Evolutionary conservation across 2,113 vertebrate species (phyloP).

Genomic region (Alectura lathami): DNA sequence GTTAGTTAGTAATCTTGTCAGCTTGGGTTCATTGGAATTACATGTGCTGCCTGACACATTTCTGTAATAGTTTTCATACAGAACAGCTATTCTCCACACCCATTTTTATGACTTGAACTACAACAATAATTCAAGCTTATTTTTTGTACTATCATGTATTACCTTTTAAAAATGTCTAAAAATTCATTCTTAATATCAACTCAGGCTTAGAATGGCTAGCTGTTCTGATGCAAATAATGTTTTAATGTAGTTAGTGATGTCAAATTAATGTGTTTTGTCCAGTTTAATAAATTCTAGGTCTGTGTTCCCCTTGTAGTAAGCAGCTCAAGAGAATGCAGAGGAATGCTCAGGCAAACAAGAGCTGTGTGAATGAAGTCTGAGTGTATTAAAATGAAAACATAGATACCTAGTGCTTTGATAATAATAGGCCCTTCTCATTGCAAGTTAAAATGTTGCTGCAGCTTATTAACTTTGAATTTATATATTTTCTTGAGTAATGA

Average conservation of each 20-base stretch:
- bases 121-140: neutral
- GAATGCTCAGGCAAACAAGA: neutral
- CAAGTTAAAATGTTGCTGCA: neutral
- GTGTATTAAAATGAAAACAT: neutral
- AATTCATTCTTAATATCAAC: neutral
- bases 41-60: neutral
- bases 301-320: neutral
- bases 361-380: neutral
- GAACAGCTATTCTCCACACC: neutral
- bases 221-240: neutral
- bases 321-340: neutral
- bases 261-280: neutral
- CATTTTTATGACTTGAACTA: neutral
- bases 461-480: neutral
- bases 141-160: neutral
- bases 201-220: neutral
- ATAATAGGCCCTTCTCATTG: neutral
- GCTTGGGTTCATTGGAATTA: neutral
- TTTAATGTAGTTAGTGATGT: neutral
- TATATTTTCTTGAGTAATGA: neutral
- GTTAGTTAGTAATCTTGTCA: neutral
- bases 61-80: neutral
- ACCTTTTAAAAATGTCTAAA: neutral
- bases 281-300: neutral
- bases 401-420: neutral